A percentile compares a stretch with the other conserved stretches of the same genome.
These are phyloP conservation scores for Lampris megalopsis DNA, from an alignment of 2,113 vertebrate species.

Conservation along the genomic window DNA sequence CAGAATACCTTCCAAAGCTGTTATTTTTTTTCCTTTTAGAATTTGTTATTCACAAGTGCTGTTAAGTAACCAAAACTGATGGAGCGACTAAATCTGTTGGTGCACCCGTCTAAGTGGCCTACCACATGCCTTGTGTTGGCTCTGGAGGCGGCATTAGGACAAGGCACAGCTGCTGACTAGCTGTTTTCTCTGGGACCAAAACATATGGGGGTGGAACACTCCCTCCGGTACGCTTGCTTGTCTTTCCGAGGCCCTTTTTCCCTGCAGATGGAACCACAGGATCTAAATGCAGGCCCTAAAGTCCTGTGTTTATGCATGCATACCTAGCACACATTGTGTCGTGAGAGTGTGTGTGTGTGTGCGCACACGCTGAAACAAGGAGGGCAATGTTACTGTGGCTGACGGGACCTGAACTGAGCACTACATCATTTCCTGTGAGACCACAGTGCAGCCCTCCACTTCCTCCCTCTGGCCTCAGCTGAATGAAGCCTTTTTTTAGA, in stretches of 20 bases:
- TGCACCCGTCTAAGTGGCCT: constrained; percentile 36
- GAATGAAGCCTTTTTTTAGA: constrained; percentile 80
- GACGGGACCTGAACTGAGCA: constrained; percentile 65
- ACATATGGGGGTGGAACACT: constrained; percentile 53
- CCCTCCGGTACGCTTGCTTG: constrained; percentile 59
- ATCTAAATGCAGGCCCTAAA: constrained; percentile 62
- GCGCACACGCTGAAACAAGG: constrained; percentile 72
- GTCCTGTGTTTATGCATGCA: constrained; percentile 66
- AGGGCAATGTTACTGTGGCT: constrained; percentile 74
- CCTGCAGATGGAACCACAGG: constrained; percentile 66
- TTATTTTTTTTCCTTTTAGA: background rate
- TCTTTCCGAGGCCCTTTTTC: constrained; percentile 67
- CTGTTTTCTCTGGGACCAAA: constrained; percentile 64
- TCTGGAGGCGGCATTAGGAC: constrained; percentile 27
- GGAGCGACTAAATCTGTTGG: constrained; percentile 55
- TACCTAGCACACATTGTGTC: constrained; percentile 74
- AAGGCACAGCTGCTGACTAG: constrained; percentile 54
- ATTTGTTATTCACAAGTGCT: constrained; percentile 50
- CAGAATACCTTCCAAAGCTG: constrained; percentile 7
- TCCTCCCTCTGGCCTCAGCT: constrained; percentile 77
- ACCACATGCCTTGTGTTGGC: constrained; percentile 49
- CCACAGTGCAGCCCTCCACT: constrained; percentile 74
- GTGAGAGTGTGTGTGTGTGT: constrained; percentile 44
- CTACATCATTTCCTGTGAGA: constrained; percentile 84
- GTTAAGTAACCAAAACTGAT: constrained; percentile 46